Conservation (phyloP, 2,797 vertebrate species). For the Bradypodion ventrale region DNA sequence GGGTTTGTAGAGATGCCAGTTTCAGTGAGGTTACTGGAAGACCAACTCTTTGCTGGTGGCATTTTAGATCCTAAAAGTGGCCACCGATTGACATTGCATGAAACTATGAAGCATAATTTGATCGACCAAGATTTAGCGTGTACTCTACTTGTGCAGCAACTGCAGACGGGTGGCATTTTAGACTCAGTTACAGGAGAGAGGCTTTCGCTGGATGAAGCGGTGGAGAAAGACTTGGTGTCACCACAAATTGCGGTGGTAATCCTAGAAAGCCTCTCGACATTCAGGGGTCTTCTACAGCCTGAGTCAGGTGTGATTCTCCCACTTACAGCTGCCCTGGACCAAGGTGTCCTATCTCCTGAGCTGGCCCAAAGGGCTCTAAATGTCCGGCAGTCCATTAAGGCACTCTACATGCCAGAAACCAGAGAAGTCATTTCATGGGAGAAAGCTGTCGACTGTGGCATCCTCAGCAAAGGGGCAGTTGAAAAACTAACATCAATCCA, state of each 20-base stretch:
- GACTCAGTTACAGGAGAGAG: conserved; percentile 82
- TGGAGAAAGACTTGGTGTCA: conserved; percentile 82
- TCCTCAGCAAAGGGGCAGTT: conserved; percentile 67
- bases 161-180: conserved; percentile 87
- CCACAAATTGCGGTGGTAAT: conserved; percentile 82
- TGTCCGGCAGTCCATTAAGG: conserved; percentile 80
- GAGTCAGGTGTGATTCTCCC: conserved; percentile 88
- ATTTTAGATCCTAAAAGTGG: conserved; percentile 90
- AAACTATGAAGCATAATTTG: conserved; percentile 82
- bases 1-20: conserved; percentile 90
- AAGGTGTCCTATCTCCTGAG: conserved; percentile 85
- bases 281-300: conserved; percentile 89
- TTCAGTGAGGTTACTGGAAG: conserved; percentile 85
- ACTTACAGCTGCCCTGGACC: conserved; percentile 84
- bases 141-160: conserved; percentile 84
- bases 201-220: conserved; percentile 85
- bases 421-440: conserved; percentile 82
- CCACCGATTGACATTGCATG: conserved; percentile 83
- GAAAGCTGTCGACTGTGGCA: conserved; percentile 67
- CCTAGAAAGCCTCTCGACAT: conserved; percentile 86
- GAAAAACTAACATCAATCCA: conserved; percentile 74
- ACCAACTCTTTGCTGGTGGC: conserved; percentile 94
- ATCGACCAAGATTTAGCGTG: conserved; percentile 91
- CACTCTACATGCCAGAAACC: conserved; percentile 84
- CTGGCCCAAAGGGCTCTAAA: conserved; percentile 79